Percentiles rank a stretch among this genome's conserved stretches.
Evolutionary conservation across 2,888 invertebrate species (phyloP).

Genomic region (Pecten maximus): DNA sequence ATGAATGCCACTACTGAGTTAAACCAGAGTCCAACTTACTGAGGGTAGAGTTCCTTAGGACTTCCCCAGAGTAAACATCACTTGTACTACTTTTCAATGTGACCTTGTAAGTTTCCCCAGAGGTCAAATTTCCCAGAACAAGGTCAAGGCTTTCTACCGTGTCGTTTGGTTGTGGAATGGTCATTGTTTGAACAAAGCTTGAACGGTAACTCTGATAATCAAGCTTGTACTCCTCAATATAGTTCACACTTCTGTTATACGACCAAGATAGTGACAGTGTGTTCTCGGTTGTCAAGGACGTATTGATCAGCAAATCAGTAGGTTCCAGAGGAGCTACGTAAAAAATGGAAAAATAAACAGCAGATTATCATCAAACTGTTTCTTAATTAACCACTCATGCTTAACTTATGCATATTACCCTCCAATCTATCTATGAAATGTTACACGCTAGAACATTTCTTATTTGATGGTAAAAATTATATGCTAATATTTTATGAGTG

Average conservation of each 20-base stretch:
- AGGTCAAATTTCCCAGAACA: conserved; percentile 56
- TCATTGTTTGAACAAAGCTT: conserved; percentile 43
- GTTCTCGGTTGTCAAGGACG: conserved; percentile 56
- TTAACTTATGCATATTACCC: too few relatives aligned
- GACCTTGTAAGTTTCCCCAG: conserved; percentile 70
- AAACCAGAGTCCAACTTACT: conserved; percentile 61
- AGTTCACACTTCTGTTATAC: conserved; percentile 61
- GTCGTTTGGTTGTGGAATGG: conserved; percentile 54
- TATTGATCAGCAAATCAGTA: conserved; percentile 44
- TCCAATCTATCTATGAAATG: too few relatives aligned
- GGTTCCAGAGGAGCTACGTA: conserved; percentile 69
- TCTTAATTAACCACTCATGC: too few relatives aligned
- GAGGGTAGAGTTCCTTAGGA: conserved; percentile 57
- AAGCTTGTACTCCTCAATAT: conserved; percentile 64
- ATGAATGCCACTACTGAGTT: too few relatives aligned
- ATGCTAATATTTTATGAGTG: too few relatives aligned
- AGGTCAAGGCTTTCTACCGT: conserved; percentile 49
- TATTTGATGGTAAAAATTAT: too few relatives aligned
- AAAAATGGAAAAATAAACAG: conserved; percentile 42
- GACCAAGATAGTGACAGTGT: conserved; percentile 65
- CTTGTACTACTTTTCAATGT: conserved; percentile 61
- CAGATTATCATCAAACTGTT: too few relatives aligned
- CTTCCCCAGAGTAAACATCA: conserved; percentile 56
- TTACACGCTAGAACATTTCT: too few relatives aligned
- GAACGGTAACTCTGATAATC: conserved; percentile 53